Conservation (phyloP, 2,888 invertebrate genomes). For the Bimastos eiseni region DNA sequence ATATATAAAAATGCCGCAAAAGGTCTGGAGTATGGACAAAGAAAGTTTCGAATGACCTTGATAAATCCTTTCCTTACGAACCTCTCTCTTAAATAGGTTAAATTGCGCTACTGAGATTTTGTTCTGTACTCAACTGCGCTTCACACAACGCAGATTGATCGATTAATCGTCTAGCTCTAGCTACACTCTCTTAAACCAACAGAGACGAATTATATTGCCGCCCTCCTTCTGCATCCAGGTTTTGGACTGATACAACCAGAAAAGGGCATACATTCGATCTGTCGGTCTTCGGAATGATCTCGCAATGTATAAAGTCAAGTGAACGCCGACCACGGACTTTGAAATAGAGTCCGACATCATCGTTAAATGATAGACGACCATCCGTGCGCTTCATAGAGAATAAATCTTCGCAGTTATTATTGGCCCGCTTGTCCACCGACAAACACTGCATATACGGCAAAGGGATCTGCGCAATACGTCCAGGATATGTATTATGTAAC, state of each 20-base stretch:
- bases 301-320: background rate
- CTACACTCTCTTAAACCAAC: too few species aligned
- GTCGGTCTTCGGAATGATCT: background rate
- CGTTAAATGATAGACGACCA: background rate
- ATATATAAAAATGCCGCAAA: too few species aligned
- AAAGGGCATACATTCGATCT: background rate
- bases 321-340: background rate
- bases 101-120: too few species aligned
- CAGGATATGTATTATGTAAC: background rate
- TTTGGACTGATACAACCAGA: too few species aligned
- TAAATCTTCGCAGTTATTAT: background rate
- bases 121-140: too few species aligned
- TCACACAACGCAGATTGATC: too few species aligned
- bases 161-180: too few species aligned
- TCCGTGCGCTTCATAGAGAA: background rate
- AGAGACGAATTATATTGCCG: too few species aligned
- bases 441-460: background rate
- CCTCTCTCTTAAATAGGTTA: too few species aligned
- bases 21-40: too few species aligned
- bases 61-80: too few species aligned
- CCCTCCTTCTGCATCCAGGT: too few species aligned
- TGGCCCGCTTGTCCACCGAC: background rate
- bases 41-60: background rate
- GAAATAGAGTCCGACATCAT: background rate
- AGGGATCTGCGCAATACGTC: background rate